Percentiles rank a stretch among this genome's conserved stretches.
Conservation (phyloP, 2,113 vertebrate species). For the human region GRCh38 chrX:138704001-138704500, state of each 20-base stretch:
- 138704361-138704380: constrained; percentile 74
- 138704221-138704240: constrained; percentile 69
- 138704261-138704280: constrained; percentile 78
- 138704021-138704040: constrained; percentile 48
- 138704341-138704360: constrained; percentile 79
- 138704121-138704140: neutral
- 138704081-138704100: constrained; percentile 1
- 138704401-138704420: constrained; percentile 70
- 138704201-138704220: constrained; percentile 50
- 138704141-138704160: neutral
- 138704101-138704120: constrained; percentile 12
- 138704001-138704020: neutral
- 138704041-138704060: neutral
- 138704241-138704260: constrained; percentile 68
- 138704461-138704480: constrained; percentile 20
- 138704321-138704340: constrained; percentile 74
- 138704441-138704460: constrained; percentile 39
- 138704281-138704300: constrained; percentile 75
- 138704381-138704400: constrained; percentile 77
- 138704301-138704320: constrained; percentile 77
- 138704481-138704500: neutral
- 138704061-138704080: neutral
- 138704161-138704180: constrained; percentile 49
- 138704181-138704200: constrained; percentile 30
- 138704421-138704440: constrained; percentile 57